phyloP scores from a whole-genome alignment of 2,113 vertebrate genomes.

The Notothenia coriiceps region DNA sequence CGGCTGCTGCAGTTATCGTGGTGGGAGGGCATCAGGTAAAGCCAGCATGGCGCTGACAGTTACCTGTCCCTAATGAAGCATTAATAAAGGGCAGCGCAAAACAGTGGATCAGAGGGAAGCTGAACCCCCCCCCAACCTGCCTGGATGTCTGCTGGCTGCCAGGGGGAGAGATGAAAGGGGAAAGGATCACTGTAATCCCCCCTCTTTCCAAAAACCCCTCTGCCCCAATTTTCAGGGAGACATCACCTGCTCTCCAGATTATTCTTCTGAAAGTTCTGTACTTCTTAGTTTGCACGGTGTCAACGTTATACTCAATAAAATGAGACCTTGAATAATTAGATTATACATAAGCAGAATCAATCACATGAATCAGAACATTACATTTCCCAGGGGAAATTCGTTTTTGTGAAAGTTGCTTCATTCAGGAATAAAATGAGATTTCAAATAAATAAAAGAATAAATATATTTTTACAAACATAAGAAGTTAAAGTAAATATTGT shows the following conservation, averaged over 20 bases:
- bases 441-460: too few species aligned
- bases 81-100: constrained; percentile 79
- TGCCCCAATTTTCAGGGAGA: constrained; percentile 47
- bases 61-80: constrained; percentile 78
- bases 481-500: too few species aligned
- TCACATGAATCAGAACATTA: too few species aligned
- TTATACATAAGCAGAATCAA: too few species aligned
- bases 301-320: background rate
- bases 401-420: too few species aligned
- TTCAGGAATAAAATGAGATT: too few species aligned
- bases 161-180: constrained; percentile 44
- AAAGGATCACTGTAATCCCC: constrained; percentile 62
- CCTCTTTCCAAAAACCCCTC: constrained; percentile 38
- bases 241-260: constrained; percentile 14
- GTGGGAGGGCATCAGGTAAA: constrained; percentile 64
- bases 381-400: too few species aligned
- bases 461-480: too few species aligned
- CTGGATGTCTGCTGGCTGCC: constrained; percentile 58
- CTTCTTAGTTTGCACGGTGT: constrained; percentile 1
- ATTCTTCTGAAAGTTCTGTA: background rate
- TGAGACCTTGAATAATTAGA: background rate
- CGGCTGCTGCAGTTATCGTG: constrained; percentile 24
- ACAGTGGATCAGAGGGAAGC: constrained; percentile 73
- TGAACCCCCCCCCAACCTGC: constrained; percentile 45
- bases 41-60: constrained; percentile 71